Base-by-base conservation (phyloP, 1,140 invertebrate species). In the Tribolium castaneum region DNA sequence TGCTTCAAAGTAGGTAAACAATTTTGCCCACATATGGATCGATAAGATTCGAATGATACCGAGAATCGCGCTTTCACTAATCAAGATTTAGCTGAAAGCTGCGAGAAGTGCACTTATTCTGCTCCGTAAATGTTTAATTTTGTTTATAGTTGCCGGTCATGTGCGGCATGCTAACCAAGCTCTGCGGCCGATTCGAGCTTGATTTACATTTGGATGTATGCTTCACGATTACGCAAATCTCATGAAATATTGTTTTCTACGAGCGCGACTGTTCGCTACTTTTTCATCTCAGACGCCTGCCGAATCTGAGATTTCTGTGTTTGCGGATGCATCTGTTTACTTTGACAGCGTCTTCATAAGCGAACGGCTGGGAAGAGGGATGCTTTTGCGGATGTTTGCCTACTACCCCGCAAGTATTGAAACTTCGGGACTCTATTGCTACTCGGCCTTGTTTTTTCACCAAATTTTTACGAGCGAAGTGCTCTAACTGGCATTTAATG, bases 171-270 rank as follows among this genome's bases (percentile, higher is more conserved):
- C 59, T 35, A 66, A 66, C 59, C 9, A 62, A 25, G 34, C 30
- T 7, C 45, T 14, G n/a, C n/a, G 25, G 25, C 13, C 59, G 22
- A 30, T 34, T 34, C 30, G 9, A 35, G 12, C 30, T 80, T 81
- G 80, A 81, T 81, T 81, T 81, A 81, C 76, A 66, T 75, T 51
- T 75, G 80, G 78, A 80, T 81, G 77, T 81, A 77, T 72, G 77
- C 78, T 59, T 81, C 72, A 70, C 78, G 80, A 80, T 81, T 80
- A 79, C 75, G 39, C 66, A 80, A 77, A 81, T 81, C 80, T 79
- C 16, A 74, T 81, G 74, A 81, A 81, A 80, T 80, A 81, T 81
- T 78, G 80, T 80, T 76, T 78, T 76, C 49, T 39, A 10, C 71
- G 66, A 70, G 45, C 75, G 62, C 59, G 25, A 51, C 49, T 77